These are phyloP conservation scores for Octomys mimax DNA, from an alignment of 2,797 vertebrate species.

Conservation along the genomic window DNA sequence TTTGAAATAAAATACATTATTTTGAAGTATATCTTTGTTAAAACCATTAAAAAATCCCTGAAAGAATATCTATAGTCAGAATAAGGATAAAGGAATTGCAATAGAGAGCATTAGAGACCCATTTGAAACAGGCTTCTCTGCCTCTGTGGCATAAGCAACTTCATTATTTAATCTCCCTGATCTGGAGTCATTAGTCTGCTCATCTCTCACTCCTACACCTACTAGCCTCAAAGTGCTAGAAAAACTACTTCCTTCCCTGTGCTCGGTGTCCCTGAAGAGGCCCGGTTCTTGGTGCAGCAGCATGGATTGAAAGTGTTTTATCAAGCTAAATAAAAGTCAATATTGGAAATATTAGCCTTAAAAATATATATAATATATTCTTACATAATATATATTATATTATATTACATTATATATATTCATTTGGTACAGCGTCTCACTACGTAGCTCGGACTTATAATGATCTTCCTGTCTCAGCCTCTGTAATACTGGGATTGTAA, in stretches of 20 bases:
- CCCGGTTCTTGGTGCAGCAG: neutral
- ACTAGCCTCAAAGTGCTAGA: neutral
- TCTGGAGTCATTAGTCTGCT: neutral
- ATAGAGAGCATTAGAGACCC: neutral
- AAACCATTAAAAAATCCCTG: neutral
- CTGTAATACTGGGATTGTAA: too few species aligned
- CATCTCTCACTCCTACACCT: too few species aligned
- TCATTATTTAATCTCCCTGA: neutral
- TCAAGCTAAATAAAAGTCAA: neutral
- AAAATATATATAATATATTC: too few species aligned
- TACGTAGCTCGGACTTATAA: too few species aligned
- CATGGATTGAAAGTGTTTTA: neutral
- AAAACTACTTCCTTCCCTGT: neutral
- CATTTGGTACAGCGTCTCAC: too few species aligned
- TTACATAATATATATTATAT: too few species aligned
- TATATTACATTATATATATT: too few species aligned
- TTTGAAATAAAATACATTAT: neutral
- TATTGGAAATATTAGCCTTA: neutral
- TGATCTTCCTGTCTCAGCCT: too few species aligned
- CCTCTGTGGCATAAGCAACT: neutral
- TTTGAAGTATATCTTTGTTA: slow-evolving; percentile 26
- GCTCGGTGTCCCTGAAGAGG: neutral
- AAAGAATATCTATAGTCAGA: slow-evolving; percentile 2
- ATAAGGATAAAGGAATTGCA: neutral
- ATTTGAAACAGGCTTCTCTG: neutral